Percentiles rank a stretch among this genome's conserved stretches.
Evolutionary conservation across 2,113 vertebrate genomes (phyloP).

Genomic region (Oreotragus oreotragus): DNA sequence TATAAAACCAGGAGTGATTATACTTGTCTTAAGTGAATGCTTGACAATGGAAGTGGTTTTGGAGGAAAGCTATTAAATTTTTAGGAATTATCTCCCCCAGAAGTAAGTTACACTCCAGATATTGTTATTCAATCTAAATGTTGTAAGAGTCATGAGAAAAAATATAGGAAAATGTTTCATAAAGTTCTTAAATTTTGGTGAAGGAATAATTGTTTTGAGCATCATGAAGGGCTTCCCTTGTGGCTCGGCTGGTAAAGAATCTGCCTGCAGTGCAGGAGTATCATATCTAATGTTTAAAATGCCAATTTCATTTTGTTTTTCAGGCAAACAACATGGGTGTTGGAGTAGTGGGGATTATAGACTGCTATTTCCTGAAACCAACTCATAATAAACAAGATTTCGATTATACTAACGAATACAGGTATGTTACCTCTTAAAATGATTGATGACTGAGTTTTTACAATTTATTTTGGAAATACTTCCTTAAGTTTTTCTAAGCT

Average conservation of each 20-base stretch:
- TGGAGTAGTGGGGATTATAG: slow-evolving; percentile 94
- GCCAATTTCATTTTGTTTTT: slow-evolving; percentile 56
- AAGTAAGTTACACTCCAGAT: not conserved
- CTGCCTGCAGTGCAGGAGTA: not conserved
- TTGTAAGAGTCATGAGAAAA: not conserved
- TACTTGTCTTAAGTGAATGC: not conserved
- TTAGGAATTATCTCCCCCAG: not conserved
- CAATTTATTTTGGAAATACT: not conserved
- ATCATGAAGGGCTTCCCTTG: not conserved
- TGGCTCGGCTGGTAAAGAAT: not conserved
- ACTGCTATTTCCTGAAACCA: slow-evolving; percentile 94
- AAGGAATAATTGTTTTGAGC: not conserved
- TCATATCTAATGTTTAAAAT: slow-evolving; percentile 11
- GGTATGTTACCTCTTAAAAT: slow-evolving; percentile 79
- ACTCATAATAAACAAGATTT: slow-evolving; percentile 99
- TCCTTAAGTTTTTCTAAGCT: not conserved
- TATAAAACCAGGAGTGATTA: not conserved
- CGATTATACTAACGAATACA: slow-evolving; percentile 94
- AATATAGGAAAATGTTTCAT: not conserved
- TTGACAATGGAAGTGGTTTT: not conserved
- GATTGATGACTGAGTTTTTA: not conserved
- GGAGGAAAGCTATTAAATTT: not conserved
- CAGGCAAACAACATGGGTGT: slow-evolving; percentile 93
- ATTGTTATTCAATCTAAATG: not conserved
- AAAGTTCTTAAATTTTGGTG: not conserved